phyloP scores from a whole-genome alignment of 1,140 invertebrate genomes.

The Muscidifurax raptorellus region DNA sequence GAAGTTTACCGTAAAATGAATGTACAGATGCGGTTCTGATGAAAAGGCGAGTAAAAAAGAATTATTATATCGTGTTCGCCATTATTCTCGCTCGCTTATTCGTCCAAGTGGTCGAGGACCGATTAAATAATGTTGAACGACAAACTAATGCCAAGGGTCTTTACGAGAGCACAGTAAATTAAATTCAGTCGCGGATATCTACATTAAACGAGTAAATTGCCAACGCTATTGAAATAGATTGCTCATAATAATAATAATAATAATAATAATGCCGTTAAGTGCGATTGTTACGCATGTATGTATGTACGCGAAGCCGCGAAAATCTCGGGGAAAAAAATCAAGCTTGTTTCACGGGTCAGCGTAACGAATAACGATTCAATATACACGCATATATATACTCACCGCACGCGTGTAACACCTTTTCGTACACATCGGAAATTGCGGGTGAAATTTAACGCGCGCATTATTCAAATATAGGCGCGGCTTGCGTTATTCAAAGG shows the following conservation, averaged over 20 bases:
- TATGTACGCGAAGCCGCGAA: not conserved
- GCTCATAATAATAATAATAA: not conserved
- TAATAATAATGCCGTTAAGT: not conserved
- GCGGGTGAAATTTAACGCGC: not conserved
- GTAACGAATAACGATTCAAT: not conserved
- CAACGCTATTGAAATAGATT: not conserved
- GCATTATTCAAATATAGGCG: conserved; percentile 18
- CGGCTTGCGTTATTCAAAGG: conserved; percentile 10
- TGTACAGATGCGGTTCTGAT: too few relatives aligned
- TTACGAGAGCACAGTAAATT: not conserved
- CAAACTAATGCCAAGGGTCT: not conserved
- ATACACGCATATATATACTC: too few relatives aligned
- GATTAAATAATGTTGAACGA: not conserved
- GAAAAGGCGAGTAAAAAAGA: too few relatives aligned
- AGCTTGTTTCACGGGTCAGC: not conserved
- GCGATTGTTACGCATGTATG: too few relatives aligned
- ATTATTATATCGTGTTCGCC: too few relatives aligned
- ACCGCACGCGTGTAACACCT: not conserved
- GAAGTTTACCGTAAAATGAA: too few relatives aligned
- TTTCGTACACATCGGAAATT: not conserved
- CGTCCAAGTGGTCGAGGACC: not conserved
- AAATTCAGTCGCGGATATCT: not conserved
- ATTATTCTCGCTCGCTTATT: too few relatives aligned
- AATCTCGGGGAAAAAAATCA: not conserved
- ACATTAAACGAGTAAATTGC: not conserved